A percentile compares a stretch with the other conserved stretches of the same genome.
Evolutionary conservation across 2,797 vertebrate genomes (phyloP).

Genomic region (Gymnothorax javanicus): DNA sequence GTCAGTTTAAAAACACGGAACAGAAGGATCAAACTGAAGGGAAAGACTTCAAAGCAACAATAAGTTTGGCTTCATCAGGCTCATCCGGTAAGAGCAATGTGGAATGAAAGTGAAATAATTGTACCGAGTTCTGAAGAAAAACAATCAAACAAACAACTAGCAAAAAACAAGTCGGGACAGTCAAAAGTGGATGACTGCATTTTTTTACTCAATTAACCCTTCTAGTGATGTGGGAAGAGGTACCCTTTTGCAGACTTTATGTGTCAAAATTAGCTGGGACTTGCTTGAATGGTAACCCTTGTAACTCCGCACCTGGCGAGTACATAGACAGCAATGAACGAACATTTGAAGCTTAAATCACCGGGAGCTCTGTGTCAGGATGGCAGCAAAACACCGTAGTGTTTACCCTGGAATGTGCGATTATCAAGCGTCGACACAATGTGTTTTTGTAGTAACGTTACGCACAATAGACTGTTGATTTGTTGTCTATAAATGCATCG

Average conservation of each 20-base stretch:
- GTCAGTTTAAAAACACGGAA: not conserved
- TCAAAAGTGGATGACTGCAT: not conserved
- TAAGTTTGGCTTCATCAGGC: conserved; percentile 80
- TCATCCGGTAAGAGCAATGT: conserved; percentile 84
- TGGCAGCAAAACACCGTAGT: no score
- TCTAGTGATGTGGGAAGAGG: conserved; percentile 97
- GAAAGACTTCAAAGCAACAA: conserved; percentile 38
- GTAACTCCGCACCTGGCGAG: conserved; percentile 97
- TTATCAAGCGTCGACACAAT: no score
- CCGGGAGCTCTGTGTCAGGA: no score
- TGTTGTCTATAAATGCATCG: no score
- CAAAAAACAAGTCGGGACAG: not conserved
- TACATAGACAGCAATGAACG: conserved; percentile 89
- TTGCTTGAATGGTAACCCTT: conserved; percentile 97
- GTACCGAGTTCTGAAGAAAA: not conserved
- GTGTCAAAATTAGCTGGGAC: no score
- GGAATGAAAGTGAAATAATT: not conserved
- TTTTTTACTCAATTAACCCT: conserved; percentile 69
- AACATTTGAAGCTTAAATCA: no score
- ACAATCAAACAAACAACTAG: no score
- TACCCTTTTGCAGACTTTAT: no score
- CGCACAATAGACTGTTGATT: no score
- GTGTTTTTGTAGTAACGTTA: no score
- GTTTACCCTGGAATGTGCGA: no score
- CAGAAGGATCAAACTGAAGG: not conserved